phyloP scores from a whole-genome alignment of 1,140 invertebrate species.

The Drosophila sproati region DNA sequence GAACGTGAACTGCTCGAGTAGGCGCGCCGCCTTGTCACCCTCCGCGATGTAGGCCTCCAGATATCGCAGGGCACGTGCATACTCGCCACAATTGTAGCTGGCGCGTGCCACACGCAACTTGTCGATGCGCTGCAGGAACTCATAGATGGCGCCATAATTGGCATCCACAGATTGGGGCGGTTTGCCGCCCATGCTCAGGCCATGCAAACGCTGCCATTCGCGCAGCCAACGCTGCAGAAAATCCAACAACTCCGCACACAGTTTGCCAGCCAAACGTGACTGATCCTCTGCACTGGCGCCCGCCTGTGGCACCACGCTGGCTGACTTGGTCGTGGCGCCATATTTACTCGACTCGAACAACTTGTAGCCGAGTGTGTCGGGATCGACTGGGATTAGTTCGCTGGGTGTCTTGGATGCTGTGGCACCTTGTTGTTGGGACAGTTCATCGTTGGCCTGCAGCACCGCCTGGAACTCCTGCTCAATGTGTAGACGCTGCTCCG shows the following conservation, averaged over 20 bases:
- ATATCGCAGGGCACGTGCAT: conserved; percentile 90
- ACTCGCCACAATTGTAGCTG: conserved; percentile 90
- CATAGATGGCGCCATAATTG: conserved; percentile 82
- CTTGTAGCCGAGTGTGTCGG: conserved; percentile 36
- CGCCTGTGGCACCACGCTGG: background rate
- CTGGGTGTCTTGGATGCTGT: background rate
- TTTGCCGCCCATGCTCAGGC: conserved; percentile 57
- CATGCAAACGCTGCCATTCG: conserved; percentile 86
- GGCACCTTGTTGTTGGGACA: conserved; percentile 2
- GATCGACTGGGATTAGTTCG: background rate
- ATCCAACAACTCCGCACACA: conserved; percentile 89
- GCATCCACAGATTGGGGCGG: conserved; percentile 60
- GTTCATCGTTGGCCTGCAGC: conserved; percentile 56
- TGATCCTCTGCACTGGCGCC: conserved; percentile 49
- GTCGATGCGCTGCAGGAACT: conserved; percentile 87
- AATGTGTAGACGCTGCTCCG: conserved; percentile 76
- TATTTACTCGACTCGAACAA: conserved; percentile 62
- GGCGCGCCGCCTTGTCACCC: conserved; percentile 85
- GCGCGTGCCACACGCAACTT: conserved; percentile 89
- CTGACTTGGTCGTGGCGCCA: conserved; percentile 26
- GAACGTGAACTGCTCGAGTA: conserved; percentile 87
- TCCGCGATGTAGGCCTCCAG: conserved; percentile 89
- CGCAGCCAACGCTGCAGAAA: conserved; percentile 90
- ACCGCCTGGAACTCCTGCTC: conserved; percentile 86
- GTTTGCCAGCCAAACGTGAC: conserved; percentile 85